Base-by-base conservation (phyloP, 2,113 vertebrate species). In the Polypterus senegalus region DNA sequence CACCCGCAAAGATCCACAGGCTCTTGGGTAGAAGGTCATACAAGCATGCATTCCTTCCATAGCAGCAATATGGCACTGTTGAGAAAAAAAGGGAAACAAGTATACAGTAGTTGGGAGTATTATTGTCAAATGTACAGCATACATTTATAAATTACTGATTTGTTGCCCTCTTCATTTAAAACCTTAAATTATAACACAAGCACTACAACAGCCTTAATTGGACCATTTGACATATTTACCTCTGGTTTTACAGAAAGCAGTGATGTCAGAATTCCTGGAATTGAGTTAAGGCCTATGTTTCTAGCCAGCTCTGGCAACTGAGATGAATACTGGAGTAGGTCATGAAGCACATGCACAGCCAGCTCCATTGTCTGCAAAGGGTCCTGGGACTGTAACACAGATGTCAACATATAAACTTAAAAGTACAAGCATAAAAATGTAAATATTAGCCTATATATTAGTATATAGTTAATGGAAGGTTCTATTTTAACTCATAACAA, bases 31-130 rank as follows among this genome's bases (percentile, higher is more conserved):
- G 65, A 79, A 88, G 9, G 63, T 85, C 89, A 95, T 89, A 64
- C 92, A 95, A 3, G 91, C 86, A 2, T 75, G 86, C 86, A 92
- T 91, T 11, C 91, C 92, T 63, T 92, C 90, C 83, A 93, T 83
- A 3, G 91, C 84, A 4, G 84, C 77, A 4, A 88, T 72, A 61
- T 92, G 86, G 74, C 87, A 92, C 92, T 95, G 65, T 6, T 3
- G 5, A 46, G 8, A 57, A 43, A 64, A 45, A 47, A 11, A 65
- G 27, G 27, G 27, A 27, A 27, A 27, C 27, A 27, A 27, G 27
- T 27, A 27, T 27, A 27, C 27, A 27, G 27, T 27, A 27, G 27
- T 27, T 27, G 27, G 27, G 27, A 27, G 27, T 27, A 27, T 27
- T 27, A 27, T 27, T 27, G 27, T 27, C 27, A 27, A 27, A 55